Evolutionary conservation across 1,140 invertebrate species (phyloP).

Genomic region (Oedothorax gibbosus): DNA sequence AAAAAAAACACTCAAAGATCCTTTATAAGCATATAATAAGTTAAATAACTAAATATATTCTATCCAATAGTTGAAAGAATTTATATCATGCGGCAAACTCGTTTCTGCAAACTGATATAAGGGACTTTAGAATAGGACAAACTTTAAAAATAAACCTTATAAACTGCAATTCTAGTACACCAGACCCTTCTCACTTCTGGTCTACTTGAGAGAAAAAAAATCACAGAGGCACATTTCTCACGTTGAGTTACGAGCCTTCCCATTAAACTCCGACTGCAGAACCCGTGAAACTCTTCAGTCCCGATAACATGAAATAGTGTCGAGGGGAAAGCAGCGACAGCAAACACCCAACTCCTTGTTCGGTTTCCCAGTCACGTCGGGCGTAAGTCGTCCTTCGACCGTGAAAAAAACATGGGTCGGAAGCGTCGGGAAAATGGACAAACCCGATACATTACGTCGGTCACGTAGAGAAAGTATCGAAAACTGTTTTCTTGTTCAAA

Average conservation of each 20-base stretch:
- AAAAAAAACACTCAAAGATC: too few species aligned
- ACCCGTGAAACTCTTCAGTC: neutral
- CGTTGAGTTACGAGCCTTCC: neutral
- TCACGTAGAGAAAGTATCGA: slow-evolving; percentile 25
- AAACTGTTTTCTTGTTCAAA: slow-evolving; percentile 25
- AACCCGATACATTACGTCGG: slow-evolving; percentile 29
- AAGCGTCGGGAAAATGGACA: neutral
- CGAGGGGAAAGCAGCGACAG: neutral
- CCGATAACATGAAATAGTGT: neutral
- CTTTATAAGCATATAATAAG: too few species aligned
- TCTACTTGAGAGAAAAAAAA: neutral
- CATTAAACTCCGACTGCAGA: neutral
- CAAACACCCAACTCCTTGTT: slow-evolving; percentile 7
- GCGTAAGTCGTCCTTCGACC: slow-evolving; percentile 1
- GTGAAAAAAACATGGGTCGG: slow-evolving; percentile 28
- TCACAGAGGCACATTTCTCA: too few species aligned
- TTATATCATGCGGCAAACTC: too few species aligned
- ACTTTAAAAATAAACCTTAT: too few species aligned
- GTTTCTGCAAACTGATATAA: too few species aligned
- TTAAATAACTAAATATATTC: too few species aligned
- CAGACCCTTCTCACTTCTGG: too few species aligned
- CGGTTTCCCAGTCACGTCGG: slow-evolving; percentile 27
- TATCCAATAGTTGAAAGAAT: too few species aligned
- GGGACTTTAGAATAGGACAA: too few species aligned
- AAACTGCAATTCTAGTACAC: too few species aligned